Evolutionary conservation across 2,888 invertebrate species (phyloP), one percentile per base, ranked within the genome.

Genomic region (Azorinus chamasolen): DNA sequence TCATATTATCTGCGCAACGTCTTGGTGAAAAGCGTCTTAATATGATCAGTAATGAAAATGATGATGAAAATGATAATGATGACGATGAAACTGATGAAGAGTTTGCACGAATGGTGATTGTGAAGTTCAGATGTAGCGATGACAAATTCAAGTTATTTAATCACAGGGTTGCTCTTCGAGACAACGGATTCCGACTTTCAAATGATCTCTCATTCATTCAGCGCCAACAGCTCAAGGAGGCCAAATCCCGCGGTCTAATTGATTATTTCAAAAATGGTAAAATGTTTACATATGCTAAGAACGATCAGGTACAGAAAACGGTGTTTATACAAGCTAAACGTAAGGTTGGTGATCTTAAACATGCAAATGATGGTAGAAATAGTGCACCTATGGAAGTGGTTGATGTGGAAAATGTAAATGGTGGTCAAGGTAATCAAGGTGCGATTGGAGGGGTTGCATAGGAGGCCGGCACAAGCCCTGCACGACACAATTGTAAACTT

Each of bases 401-500:
- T n/a, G 18, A n/a, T 6, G 48, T n/a, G 18, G n/a, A 8, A 48
- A 6, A 6, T n/a, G 18, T 20, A 48, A 48, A 12, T 20, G 18
- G 18, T 20, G 18, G 6, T 6, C n/a, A 14, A n/a, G 12, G 6
- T 48, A 48, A 8, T 14, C 6, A 48, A n/a, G 48, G 48, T n/a
- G 18, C 48, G 18, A 6, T 14, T 14, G 25, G n/a, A 12, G 24
- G 10, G 24, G 8, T 14, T 12, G 41, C 14, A 27, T 46, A 55
- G 55, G 65, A 32, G 22, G 27, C n/a, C 20, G 65, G 65, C 32
- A 53, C 24, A 64, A 39, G 64, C 64, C 18, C 54, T 24, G 12
- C 64, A 64, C 64, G n/a, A n/a, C n/a, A n/a, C n/a, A n/a, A 54
- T 8, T n/a, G n/a, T 12, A n/a, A 6, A 3, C 14, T 64, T 20